Base-by-base conservation (phyloP, 2,888 invertebrate species). In the Taenaris catops region DNA sequence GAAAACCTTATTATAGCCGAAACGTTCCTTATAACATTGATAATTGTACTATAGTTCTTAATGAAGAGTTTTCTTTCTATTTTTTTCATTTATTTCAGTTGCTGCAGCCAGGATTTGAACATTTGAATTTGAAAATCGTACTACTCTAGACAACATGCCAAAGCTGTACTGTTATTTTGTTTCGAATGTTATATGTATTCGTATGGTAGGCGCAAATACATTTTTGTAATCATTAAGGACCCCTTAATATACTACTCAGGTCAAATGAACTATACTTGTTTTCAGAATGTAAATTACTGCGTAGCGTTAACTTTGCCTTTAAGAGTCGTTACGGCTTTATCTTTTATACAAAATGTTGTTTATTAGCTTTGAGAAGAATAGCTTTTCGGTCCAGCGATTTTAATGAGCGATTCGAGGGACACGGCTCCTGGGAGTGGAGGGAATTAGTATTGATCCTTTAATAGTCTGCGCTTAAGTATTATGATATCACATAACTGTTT, bases 361-460 rank as follows among this genome's bases (percentile, higher is more conserved):
- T 44, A 40, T 44, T 37, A 40, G 37, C 40, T 37, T 37, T 20
- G 31, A 34, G 38, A 34, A 44, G 40, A 44, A 44, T 40, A 26
- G 31, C 34, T 26, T 29, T 44, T 36, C 43, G 37, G 36, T 34
- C 40, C 40, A 40, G 34, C 17, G 40, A 32, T 26, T 44, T 44
- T 44, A 44, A 44, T 44, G 37, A 34, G 34, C 31, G 36, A 37
- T 37, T 40, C 40, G 24, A 27, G 40, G 25, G 34, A 40, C 40
- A 39, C 29, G 37, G 25, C 28, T 36, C 31, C 33, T 26, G 39
- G 36, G 23, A 37, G 40, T 31, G 34, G 26, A 39, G 17, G 16
- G 33, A 44, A 43, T 44, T 37, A 37, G 36, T 40, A 34, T 34
- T 34, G 31, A 40, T 37, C 37, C 34, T 40, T 24, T n/a, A n/a